Percentiles rank a stretch among this genome's conserved stretches.
Conservation (phyloP, 2,113 vertebrate genomes). For the Australoheros scitulus region DNA sequence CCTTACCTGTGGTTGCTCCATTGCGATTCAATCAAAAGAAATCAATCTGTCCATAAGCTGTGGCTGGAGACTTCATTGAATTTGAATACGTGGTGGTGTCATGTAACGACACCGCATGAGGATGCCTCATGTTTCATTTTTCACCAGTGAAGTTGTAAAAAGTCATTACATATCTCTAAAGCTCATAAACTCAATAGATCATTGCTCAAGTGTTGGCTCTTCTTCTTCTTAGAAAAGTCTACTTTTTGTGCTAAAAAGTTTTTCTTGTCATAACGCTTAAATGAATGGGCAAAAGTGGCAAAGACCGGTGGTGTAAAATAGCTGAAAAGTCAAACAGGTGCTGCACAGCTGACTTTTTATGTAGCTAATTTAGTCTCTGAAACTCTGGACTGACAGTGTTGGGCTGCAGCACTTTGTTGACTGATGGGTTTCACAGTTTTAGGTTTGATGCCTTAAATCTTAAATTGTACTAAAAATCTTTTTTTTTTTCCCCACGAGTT, state of each 20-base stretch:
- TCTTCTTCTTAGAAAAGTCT: not conserved
- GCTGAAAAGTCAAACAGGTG: conserved; percentile 51
- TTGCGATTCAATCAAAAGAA: not conserved
- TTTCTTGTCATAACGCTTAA: not conserved
- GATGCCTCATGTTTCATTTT: conserved; percentile 6
- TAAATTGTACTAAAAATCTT: not conserved
- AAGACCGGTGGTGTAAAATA: not conserved
- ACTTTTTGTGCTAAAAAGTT: too few species aligned
- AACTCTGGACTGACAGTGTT: not conserved
- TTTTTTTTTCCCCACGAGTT: not conserved
- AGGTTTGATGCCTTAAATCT: not conserved
- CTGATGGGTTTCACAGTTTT: not conserved
- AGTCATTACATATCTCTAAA: too few species aligned
- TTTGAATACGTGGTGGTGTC: not conserved
- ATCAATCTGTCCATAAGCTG: not conserved
- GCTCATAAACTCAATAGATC: too few species aligned
- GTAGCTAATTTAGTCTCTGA: conserved; percentile 53
- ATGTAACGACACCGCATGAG: not conserved
- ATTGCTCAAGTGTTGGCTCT: not conserved
- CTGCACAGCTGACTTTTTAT: conserved; percentile 47
- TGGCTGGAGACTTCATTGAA: conserved; percentile 22
- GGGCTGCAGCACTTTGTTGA: not conserved
- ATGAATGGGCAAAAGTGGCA: not conserved
- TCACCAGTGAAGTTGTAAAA: not conserved
- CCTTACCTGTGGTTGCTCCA: not conserved